Evolutionary conservation across 2,113 vertebrate species (phyloP), one percentile per base, ranked within the genome.

Genomic region (Callospermophilus lateralis): DNA sequence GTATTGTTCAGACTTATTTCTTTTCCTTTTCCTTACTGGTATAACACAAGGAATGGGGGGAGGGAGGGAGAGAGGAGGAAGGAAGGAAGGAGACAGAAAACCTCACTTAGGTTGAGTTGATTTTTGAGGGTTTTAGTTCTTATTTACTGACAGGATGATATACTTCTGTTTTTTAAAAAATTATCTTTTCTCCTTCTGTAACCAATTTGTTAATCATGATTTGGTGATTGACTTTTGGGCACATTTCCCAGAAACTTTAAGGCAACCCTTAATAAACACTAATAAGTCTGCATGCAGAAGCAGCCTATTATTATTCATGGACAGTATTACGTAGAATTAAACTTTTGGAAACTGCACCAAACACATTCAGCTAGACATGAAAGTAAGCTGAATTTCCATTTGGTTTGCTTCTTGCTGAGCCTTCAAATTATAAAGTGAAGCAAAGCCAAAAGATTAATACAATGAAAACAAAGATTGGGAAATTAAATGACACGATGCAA

Each of bases 401-500:
- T 98, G 98, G 98, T 99, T 98, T 98, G 95, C 98, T 99, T 99
- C 99, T 99, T 99, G 99, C 99, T 99, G 99, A 99, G 99, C 99
- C 99, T 99, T 99, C 98, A 99, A 99, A 99, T 99, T 99, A 99
- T 99, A 99, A 99, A 99, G 98, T 99, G 99, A 99, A 99, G 99
- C 98, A 99, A 99, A 99, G 99, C 99, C 98, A 99, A 99, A 98
- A 99, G 99, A 99, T 99, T 99, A 99, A 99, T 99, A 99, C 98
- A 99, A 99, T 99, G 98, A 99, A 99, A 99, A 99, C 99, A 99
- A 99, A 99, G 99, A 99, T 99, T 99, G 98, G 98, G 98, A 99
- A 99, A 99, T 99, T 99, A 99, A 99, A 99, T 99, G 99, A 99
- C 99, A 99, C 98, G 99, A 99, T 98, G 98, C 99, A 99, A 99